Evolutionary conservation across 1,140 invertebrate genomes (phyloP).

Genomic region (Drosophila subpulchrella): DNA sequence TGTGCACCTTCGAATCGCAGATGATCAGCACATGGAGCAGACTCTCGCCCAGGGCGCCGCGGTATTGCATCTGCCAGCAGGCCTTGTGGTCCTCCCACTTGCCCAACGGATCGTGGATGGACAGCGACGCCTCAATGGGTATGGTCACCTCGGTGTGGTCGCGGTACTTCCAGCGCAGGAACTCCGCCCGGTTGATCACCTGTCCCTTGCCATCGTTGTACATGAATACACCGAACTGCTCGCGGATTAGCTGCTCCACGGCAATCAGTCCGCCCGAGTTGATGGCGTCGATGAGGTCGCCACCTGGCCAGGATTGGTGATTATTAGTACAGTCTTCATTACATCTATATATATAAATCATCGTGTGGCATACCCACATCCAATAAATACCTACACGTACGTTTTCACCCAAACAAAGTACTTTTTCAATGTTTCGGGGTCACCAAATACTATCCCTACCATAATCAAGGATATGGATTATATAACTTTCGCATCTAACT

Average conservation of each 20-base stretch:
- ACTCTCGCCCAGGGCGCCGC: conserved; percentile 97
- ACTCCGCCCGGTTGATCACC: conserved; percentile 95
- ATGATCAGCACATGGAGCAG: conserved; percentile 97
- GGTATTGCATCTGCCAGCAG: conserved; percentile 98
- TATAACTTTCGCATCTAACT: too few species aligned
- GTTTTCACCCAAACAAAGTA: not conserved
- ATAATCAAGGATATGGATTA: too few species aligned
- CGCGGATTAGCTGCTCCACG: conserved; percentile 94
- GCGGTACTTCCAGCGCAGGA: conserved; percentile 96
- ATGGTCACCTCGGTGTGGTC: conserved; percentile 92
- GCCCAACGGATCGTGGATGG: conserved; percentile 92
- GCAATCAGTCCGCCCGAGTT: conserved; percentile 91
- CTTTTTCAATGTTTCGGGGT: not conserved
- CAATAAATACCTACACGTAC: not conserved
- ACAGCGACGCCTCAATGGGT: conserved; percentile 92
- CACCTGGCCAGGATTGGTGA: conserved; percentile 85
- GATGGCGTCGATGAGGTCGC: conserved; percentile 94
- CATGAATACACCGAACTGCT: conserved; percentile 95
- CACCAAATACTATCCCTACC: not conserved
- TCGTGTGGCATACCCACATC: too few species aligned
- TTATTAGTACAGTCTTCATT: not conserved
- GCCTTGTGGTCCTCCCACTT: conserved; percentile 96
- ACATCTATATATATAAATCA: not conserved
- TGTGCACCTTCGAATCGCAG: conserved; percentile 92
- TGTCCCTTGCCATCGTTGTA: conserved; percentile 95